Evolutionary conservation across 2,797 vertebrate species (phyloP).

Genomic region (Bradypus variegatus): DNA sequence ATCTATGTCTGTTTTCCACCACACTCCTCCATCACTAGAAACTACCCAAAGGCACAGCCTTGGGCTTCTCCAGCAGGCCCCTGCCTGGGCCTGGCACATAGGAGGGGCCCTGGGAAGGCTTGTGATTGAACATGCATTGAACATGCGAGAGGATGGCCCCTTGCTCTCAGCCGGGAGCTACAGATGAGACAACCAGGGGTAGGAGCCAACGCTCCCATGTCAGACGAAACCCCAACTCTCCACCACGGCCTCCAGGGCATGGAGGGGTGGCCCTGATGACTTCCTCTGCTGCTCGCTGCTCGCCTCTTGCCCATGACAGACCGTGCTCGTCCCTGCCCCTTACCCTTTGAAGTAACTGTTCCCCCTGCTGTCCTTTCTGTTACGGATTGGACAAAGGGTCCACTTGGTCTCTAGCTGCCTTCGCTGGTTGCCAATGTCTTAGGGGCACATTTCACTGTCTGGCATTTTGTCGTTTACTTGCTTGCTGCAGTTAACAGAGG

Average conservation of each 20-base stretch:
- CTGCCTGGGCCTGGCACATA: background rate
- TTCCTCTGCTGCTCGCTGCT: background rate
- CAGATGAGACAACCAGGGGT: background rate
- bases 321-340: background rate
- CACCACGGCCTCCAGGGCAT: background rate
- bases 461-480: background rate
- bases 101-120: background rate
- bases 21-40: background rate
- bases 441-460: background rate
- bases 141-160: background rate
- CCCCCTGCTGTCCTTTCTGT: background rate
- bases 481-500: background rate
- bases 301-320: background rate
- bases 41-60: too few species aligned
- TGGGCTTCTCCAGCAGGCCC: background rate
- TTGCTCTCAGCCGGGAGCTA: background rate
- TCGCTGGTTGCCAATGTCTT: background rate
- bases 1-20: background rate
- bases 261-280: background rate
- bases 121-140: background rate
- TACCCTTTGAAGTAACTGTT: background rate
- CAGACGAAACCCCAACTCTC: background rate
- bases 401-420: background rate
- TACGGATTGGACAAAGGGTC: background rate
- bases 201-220: background rate